phyloP scores from a whole-genome alignment of 2,888 invertebrate species.

The Tachina grossa region DNA sequence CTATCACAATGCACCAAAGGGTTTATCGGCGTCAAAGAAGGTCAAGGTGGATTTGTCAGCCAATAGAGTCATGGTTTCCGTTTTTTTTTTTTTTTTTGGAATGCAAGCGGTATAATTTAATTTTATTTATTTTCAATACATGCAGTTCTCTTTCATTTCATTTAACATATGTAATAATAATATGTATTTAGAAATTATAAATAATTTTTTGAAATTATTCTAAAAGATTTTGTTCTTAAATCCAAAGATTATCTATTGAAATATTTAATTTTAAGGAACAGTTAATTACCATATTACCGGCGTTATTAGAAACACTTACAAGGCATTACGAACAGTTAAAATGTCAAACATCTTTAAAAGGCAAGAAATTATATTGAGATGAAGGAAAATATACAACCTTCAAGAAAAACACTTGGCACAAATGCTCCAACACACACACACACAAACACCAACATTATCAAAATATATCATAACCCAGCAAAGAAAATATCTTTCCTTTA shows the following conservation, averaged over 20 bases:
- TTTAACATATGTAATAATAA: no score
- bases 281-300: constrained; percentile 46
- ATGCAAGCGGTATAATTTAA: no score
- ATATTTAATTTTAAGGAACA: constrained; percentile 9
- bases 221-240: background rate
- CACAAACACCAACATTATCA: background rate
- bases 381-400: constrained; percentile 58
- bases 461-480: constrained; percentile 7
- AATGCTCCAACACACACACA: constrained; percentile 22
- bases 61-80: no score
- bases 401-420: constrained; percentile 60
- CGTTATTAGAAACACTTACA: constrained; percentile 11
- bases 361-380: constrained; percentile 35
- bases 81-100: no score
- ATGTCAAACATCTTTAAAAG: constrained; percentile 35
- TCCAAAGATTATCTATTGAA: background rate
- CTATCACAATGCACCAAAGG: no score
- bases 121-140: no score
- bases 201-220: background rate
- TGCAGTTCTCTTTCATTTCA: background rate
- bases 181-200: no score
- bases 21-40: no score
- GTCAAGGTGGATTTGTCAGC: no score
- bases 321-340: constrained; percentile 33
- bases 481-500: background rate